These are phyloP conservation scores for Drosophila eugracilis DNA, from an alignment of 1,140 invertebrate genomes.

Conservation along the genomic window DNA sequence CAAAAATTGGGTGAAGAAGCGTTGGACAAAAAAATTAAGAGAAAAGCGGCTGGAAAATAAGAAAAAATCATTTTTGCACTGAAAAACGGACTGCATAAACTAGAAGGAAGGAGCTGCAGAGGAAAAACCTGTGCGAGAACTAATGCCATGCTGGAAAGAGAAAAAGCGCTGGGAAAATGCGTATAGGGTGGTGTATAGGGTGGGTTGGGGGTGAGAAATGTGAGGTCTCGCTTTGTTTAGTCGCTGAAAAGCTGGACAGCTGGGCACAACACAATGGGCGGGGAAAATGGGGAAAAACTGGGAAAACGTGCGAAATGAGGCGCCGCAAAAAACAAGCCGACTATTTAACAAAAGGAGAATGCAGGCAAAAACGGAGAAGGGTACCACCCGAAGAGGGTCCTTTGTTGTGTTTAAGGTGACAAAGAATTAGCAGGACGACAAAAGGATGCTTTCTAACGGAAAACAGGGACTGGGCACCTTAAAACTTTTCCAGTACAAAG, in stretches of 20 bases:
- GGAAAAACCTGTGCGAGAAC: slow-evolving; percentile 31
- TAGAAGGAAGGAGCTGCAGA: slow-evolving; percentile 27
- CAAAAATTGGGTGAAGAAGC: slow-evolving; percentile 32
- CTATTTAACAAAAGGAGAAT: slow-evolving; percentile 45
- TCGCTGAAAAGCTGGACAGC: slow-evolving; percentile 47
- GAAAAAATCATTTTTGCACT: slow-evolving; percentile 22
- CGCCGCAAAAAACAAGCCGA: slow-evolving; percentile 36
- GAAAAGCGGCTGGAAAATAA: slow-evolving; percentile 18
- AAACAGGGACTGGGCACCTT: no score
- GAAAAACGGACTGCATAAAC: slow-evolving; percentile 46
- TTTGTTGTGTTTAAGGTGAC: slow-evolving; percentile 65
- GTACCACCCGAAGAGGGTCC: neutral
- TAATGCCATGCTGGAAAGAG: slow-evolving; percentile 4
- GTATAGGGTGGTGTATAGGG: neutral
- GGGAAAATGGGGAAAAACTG: slow-evolving; percentile 1
- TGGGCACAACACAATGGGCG: slow-evolving; percentile 28
- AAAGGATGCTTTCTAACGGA: slow-evolving; percentile 16
- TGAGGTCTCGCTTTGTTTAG: slow-evolving; percentile 38
- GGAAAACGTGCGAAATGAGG: slow-evolving; percentile 30
- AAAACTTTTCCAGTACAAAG: slow-evolving; percentile 23
- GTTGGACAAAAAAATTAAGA: slow-evolving; percentile 14
- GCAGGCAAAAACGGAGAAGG: slow-evolving; percentile 20
- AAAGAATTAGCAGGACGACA: slow-evolving; percentile 70
- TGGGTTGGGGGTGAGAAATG: neutral
- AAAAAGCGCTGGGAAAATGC: neutral